Evolutionary conservation across 2,113 vertebrate genomes (phyloP).

Genomic region (Urocitellus parryii): DNA sequence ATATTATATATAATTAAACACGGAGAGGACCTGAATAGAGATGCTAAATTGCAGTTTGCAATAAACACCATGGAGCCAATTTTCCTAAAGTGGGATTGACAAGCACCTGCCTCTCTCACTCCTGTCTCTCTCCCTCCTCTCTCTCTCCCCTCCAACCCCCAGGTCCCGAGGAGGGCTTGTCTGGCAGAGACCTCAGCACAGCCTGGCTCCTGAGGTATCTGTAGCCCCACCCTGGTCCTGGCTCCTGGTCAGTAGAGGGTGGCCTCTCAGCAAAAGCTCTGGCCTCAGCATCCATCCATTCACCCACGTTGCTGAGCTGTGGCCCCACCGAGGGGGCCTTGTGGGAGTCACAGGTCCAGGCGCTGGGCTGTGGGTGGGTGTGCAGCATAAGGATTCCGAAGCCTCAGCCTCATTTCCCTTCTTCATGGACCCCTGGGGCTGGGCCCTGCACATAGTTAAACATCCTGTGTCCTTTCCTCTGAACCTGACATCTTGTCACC

Average conservation of each 20-base stretch:
- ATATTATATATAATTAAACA: conserved; percentile 62
- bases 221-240: not conserved
- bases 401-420: not conserved
- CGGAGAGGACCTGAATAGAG: conserved; percentile 63
- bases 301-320: not conserved
- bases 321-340: not conserved
- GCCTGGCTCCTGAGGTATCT: not conserved
- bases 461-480: not conserved
- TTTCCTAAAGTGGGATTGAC: conserved; percentile 60
- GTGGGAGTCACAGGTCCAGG: not conserved
- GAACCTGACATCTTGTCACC: not conserved
- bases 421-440: not conserved
- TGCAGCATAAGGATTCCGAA: not conserved
- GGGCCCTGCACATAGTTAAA: not conserved
- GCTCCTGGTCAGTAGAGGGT: not conserved
- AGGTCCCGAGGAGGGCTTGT: not conserved
- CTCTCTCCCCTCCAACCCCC: not conserved
- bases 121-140: not conserved
- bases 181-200: not conserved
- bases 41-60: conserved; percentile 72
- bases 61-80: conserved; percentile 74
- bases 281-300: not conserved
- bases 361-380: not conserved
- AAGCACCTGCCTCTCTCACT: not conserved
- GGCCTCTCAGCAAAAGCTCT: not conserved